A percentile compares a stretch with the other conserved stretches of the same genome.
Evolutionary conservation across 1,140 invertebrate species (phyloP).

Genomic region (Phymorhynchus buccinoides): DNA sequence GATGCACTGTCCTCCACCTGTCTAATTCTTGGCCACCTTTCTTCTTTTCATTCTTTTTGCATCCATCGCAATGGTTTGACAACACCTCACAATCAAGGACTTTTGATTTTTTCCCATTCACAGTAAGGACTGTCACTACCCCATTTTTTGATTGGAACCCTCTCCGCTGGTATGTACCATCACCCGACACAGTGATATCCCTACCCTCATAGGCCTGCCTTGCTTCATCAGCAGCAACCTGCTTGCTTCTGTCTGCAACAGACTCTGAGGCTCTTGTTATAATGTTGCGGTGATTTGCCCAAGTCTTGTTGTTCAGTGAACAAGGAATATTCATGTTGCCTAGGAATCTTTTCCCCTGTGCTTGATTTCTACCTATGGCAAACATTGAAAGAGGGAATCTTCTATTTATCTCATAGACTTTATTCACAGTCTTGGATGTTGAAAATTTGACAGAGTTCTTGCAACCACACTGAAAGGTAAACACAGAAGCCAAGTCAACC

Average conservation of each 20-base stretch:
- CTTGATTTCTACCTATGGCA: constrained; percentile 28
- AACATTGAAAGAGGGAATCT: constrained; percentile 22
- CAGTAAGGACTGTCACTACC: constrained; percentile 9
- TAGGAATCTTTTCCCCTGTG: not conserved
- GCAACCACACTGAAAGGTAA: not conserved
- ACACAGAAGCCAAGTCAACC: not conserved
- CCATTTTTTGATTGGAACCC: constrained; percentile 36
- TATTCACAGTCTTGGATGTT: not conserved
- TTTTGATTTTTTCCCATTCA: constrained; percentile 25
- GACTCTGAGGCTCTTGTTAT: constrained; percentile 13
- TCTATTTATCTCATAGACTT: not conserved
- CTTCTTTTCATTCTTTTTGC: constrained; percentile 2
- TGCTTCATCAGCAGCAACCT: constrained; percentile 3
- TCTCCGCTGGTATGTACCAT: constrained; percentile 34
- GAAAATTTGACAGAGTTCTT: not conserved
- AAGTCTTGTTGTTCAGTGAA: not conserved
- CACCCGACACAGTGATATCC: constrained; percentile 10
- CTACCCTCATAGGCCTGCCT: not conserved
- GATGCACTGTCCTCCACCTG: not conserved
- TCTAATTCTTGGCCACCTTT: not conserved
- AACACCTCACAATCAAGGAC: constrained; percentile 15
- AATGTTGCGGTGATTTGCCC: not conserved
- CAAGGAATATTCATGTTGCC: no score
- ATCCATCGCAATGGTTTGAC: constrained; percentile 28
- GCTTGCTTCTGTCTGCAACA: constrained; percentile 4